A percentile compares a stretch with the other conserved stretches of the same genome.
Evolutionary conservation across 92 coral and sea anemone species (phyloP).

Genomic region (Umimayanthus chanpuru): DNA sequence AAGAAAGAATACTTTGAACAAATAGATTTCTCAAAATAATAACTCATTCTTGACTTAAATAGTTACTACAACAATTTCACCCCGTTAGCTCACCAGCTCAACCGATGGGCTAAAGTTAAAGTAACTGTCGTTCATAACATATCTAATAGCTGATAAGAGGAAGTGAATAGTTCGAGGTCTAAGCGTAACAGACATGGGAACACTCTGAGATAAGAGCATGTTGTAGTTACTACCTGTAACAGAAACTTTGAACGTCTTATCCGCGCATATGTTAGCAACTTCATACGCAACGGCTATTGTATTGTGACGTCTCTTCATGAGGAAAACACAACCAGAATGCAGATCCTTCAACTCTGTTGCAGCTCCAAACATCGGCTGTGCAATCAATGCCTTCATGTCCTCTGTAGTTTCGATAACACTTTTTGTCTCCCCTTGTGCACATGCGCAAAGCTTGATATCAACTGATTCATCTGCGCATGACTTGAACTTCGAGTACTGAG

Average conservation of each 20-base stretch:
- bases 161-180: conserved; percentile 60
- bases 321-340: conserved; percentile 54
- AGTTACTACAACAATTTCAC: neutral
- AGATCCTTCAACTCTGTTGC: conserved; percentile 37
- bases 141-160: conserved; percentile 51
- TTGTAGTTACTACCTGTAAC: conserved; percentile 31
- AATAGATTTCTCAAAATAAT: too few species aligned
- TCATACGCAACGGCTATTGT: conserved; percentile 52
- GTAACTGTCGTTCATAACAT: conserved; percentile 51
- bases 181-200: conserved; percentile 48
- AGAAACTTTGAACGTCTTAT: conserved; percentile 41
- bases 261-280: conserved; percentile 46
- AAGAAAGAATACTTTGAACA: too few species aligned
- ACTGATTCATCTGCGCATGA: conserved; percentile 24
- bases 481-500: conserved; percentile 16
- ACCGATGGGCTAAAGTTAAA: conserved; percentile 27
- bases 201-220: conserved; percentile 33
- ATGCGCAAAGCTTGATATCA: conserved; percentile 27
- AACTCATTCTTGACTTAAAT: too few species aligned
- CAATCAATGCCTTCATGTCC: conserved; percentile 22
- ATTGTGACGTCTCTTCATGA: conserved; percentile 55
- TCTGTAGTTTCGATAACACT: conserved; percentile 19
- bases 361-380: conserved; percentile 54
- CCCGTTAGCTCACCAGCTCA: neutral
- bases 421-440: conserved; percentile 18